Evolutionary conservation across 2,113 vertebrate species (phyloP).

Genomic region (Pundamilia nyererei): DNA sequence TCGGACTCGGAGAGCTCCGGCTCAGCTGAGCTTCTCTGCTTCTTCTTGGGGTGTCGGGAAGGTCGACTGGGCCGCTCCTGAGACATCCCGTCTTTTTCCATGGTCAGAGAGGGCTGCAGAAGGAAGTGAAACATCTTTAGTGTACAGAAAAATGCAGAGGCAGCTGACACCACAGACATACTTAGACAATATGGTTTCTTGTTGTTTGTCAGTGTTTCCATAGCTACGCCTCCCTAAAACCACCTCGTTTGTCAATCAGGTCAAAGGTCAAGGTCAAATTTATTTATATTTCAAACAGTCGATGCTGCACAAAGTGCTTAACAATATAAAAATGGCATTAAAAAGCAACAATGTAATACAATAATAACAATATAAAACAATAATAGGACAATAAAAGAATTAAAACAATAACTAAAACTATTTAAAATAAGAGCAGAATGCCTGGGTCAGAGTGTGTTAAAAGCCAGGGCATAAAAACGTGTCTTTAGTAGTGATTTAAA

Average conservation of each 20-base stretch:
- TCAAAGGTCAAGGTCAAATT: background rate
- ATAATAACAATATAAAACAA: background rate
- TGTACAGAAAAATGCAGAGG: background rate
- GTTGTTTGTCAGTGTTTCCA: background rate
- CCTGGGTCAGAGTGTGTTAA: rapidly evolving
- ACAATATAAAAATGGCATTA: background rate
- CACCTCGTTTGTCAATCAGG: too few relatives aligned
- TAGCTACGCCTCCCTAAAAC: background rate
- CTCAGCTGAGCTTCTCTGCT: slow-evolving; percentile 72
- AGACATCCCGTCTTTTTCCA: slow-evolving; percentile 77
- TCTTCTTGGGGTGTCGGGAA: slow-evolving; percentile 72
- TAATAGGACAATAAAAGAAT: background rate
- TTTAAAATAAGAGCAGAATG: rapidly evolving
- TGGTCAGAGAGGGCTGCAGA: slow-evolving; percentile 77
- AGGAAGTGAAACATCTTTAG: background rate
- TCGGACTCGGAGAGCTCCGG: slow-evolving; percentile 75
- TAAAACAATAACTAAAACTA: background rate
- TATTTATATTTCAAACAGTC: background rate
- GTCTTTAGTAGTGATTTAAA: background rate
- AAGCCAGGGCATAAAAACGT: rapidly evolving
- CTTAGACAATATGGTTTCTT: background rate
- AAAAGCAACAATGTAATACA: background rate
- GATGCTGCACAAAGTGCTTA: background rate
- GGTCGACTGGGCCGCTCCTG: slow-evolving; percentile 73
- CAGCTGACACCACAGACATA: background rate